Base-by-base conservation (phyloP, 2,113 vertebrate genomes). In the Fulmarus glacialis region DNA sequence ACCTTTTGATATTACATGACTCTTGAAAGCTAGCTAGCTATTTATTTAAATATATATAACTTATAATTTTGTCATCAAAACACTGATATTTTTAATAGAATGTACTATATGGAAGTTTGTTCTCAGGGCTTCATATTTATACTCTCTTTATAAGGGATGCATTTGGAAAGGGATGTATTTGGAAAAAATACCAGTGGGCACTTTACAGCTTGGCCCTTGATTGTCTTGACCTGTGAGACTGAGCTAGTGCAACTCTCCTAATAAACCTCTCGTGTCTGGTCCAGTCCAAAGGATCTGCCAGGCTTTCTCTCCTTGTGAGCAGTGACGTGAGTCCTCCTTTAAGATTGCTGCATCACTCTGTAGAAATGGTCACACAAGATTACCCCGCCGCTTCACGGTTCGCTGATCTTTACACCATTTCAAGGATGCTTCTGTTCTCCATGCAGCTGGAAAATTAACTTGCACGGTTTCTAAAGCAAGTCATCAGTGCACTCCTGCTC, bases 81-180 rank as follows among this genome's bases (percentile, higher is more conserved):
- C 93, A 68, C 86, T 96, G 94, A 58, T 83, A 17, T 75, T 95
- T 95, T 81, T 84, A 84, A 75, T 75, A 62, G 91, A 81, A 67
- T 75, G 74, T 92, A 36, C 79, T 83, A 7, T 18, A 11, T 38
- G 87, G 94, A 72, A 87, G 89, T 94, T 96, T 97, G 96, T 97
- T 97, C 97, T 97, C 97, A 97, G 97, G 96, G 96, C 91, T 94
- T 87, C 55, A 1, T 95, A 43, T 96, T 96, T 95, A 58, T 88
- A 81, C 74, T 96, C 62, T 59, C 67, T 89, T 80, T 34, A 30
- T 53, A 58, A 82, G 70, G 81, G 27, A 9, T 78, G 47, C n/a
- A 26, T 89, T 94, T 80, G 45, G 45, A 60, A 85, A 83, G 78
- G 84, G 89, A 66, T 95, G 84, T 75, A 27, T 95, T 91, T 73